Evolutionary conservation across 2,113 vertebrate species (phyloP).

Genomic region (Columbina picui): DNA sequence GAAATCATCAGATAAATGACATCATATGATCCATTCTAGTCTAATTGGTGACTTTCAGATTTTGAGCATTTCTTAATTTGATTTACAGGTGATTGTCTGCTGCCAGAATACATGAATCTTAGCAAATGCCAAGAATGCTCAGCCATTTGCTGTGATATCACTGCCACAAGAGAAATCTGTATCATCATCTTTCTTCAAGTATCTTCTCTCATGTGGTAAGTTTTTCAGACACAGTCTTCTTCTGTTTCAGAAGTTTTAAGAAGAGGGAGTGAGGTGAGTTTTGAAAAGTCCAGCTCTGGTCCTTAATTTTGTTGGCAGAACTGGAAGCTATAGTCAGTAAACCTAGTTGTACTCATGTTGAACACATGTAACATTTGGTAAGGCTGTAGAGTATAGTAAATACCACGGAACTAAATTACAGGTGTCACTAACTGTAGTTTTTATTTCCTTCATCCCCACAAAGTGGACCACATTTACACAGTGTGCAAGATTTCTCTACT

Average conservation of each 20-base stretch:
- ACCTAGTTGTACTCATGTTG: background rate
- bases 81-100: slow-evolving; percentile 34
- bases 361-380: background rate
- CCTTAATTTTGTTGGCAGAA: background rate
- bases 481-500: background rate
- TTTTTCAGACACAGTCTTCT: background rate
- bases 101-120: background rate
- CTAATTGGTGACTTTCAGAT: background rate
- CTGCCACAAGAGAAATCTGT: background rate
- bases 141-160: background rate
- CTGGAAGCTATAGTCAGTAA: background rate
- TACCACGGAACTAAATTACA: background rate
- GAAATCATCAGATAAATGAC: background rate
- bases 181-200: background rate
- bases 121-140: background rate
- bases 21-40: background rate
- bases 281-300: background rate
- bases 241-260: background rate
- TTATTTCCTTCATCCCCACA: background rate
- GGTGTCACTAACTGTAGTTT: background rate
- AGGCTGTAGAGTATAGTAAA: background rate
- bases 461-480: background rate
- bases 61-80: slow-evolving; percentile 25
- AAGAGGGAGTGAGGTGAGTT: background rate
- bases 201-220: slow-evolving; percentile 1